phyloP scores from a whole-genome alignment of 2,113 vertebrate genomes.

The Merops nubicus region DNA sequence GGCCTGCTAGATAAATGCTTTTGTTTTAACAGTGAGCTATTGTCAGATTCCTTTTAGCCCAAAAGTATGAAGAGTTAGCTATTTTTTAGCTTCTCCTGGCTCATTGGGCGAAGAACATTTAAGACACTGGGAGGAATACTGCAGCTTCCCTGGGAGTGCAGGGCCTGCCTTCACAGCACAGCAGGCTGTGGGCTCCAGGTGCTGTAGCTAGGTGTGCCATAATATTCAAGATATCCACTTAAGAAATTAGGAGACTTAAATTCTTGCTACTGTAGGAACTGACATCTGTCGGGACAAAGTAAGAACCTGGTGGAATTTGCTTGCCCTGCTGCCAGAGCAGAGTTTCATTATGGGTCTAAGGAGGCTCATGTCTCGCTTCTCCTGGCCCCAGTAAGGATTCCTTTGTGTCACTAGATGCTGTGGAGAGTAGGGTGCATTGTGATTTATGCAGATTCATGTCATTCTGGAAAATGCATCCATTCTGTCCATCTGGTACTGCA shows the following conservation, averaged over 20 bases:
- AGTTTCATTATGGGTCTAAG: background rate
- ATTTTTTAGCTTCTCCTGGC: background rate
- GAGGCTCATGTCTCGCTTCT: background rate
- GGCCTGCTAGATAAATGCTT: background rate
- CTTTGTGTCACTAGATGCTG: background rate
- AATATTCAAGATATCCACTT: background rate
- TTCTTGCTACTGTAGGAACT: background rate
- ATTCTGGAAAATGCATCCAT: background rate
- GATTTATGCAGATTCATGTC: background rate
- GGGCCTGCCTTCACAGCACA: background rate
- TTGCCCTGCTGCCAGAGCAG: background rate
- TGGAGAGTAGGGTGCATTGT: background rate
- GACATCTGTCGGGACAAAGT: background rate
- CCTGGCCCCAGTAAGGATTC: background rate
- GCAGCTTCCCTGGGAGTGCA: rapidly evolving
- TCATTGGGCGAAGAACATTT: background rate
- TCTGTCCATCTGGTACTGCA: background rate
- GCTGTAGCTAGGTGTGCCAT: background rate
- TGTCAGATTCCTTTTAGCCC: background rate
- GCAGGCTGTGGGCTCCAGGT: background rate
- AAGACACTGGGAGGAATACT: background rate
- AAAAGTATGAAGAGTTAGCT: background rate
- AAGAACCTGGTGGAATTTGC: background rate
- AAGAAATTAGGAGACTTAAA: background rate
- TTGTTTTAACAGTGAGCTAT: background rate